Evolutionary conservation across 2,888 invertebrate species (phyloP), one percentile per base, ranked within the genome.

Genomic region (Bimastos eiseni): DNA sequence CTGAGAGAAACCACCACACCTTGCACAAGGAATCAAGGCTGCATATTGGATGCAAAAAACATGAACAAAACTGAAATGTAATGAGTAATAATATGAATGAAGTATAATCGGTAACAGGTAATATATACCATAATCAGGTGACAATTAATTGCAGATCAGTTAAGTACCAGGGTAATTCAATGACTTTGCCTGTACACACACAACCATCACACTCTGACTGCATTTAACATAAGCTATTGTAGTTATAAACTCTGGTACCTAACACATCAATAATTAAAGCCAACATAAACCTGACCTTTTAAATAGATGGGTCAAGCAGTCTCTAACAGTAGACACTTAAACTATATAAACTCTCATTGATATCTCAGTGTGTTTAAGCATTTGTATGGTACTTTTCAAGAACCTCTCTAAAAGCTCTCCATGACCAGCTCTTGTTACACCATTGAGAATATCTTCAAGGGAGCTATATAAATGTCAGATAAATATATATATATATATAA

Each of bases 121-220:
- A 70, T 70, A 70, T 70, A n/a, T n/a, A 70, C 70, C 30, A 13
- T 70, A 70, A 70, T n/a, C 70, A n/a, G 30, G 11, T 70, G 70
- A 70, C n/a, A n/a, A 70, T 70, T n/a, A 70, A n/a, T n/a, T n/a
- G n/a, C 70, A 70, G 70, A 70, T 70, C 70, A 70, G 30, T 70
- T n/a, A 70, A n/a, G n/a, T 70, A n/a, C 70, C 11, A 70, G n/a
- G n/a, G 30, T 49, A 49, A 70, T 8, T n/a, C 70, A 70, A 5
- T 17, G 6, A n/a, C 70, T n/a, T n/a, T 1, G n/a, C 24, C 24
- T 24, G 4, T 4, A 49, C 49, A 24, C 24, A 4, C 24, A 70
- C 8, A n/a, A 70, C 24, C 3, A 24, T 2, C 30, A 17, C 70
- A 19, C 13, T 15, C 17, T 44, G 49, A 3, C 21, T 49, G 49